These are phyloP conservation scores for Sussaba pulchella DNA, from an alignment of 2,888 invertebrate species.

Conservation along the genomic window DNA sequence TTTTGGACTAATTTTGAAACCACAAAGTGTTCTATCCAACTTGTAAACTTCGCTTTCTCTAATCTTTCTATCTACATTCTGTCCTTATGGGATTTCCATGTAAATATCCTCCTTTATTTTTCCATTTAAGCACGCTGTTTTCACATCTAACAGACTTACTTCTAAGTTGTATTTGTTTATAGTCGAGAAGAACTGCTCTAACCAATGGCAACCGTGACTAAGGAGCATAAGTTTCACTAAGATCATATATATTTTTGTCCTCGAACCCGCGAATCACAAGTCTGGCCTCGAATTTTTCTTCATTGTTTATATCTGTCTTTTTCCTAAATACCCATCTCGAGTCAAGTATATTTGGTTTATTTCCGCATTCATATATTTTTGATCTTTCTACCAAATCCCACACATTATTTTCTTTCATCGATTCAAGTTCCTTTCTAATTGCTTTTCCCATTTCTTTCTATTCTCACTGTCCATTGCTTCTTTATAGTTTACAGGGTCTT, in stretches of 20 bases:
- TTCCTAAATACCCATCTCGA: conserved; percentile 64
- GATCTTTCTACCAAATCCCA: conserved; percentile 55
- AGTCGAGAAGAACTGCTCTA: conserved; percentile 44
- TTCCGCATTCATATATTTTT: background rate
- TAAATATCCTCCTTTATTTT: conserved; percentile 40
- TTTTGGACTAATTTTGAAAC: conserved; percentile 66
- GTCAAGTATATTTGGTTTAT: conserved; percentile 60
- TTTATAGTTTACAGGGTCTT: conserved; percentile 52
- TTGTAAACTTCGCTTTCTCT: conserved; percentile 35
- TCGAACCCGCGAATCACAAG: conserved; percentile 60
- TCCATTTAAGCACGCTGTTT: conserved; percentile 58
- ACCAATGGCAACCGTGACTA: conserved; percentile 57
- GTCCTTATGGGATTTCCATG: conserved; percentile 60
- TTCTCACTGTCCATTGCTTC: conserved; percentile 55
- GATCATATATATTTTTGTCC: conserved; percentile 49
- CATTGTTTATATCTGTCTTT: conserved; percentile 17
- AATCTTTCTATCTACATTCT: background rate
- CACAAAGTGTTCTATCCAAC: conserved; percentile 66
- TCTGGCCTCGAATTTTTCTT: conserved; percentile 52
- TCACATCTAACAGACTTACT: conserved; percentile 50
- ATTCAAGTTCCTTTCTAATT: conserved; percentile 58
- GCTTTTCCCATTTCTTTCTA: conserved; percentile 36
- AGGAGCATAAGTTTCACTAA: conserved; percentile 65
- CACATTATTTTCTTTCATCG: conserved; percentile 61
- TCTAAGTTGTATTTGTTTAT: conserved; percentile 56